These are phyloP conservation scores for Cantharis flavilabris DNA, from an alignment of 2,888 invertebrate genomes.

Conservation along the genomic window DNA sequence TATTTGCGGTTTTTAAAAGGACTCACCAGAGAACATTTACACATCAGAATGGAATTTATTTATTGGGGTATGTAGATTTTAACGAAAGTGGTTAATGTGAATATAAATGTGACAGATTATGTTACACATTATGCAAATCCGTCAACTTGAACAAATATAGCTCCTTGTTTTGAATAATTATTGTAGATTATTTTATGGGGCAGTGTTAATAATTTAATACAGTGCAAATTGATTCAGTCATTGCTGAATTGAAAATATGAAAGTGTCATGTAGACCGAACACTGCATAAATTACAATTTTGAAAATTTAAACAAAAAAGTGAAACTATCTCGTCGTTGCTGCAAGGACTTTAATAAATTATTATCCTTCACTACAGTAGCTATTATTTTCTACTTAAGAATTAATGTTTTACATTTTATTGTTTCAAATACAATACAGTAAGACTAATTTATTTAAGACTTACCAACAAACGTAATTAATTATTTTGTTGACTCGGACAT, in stretches of 20 bases:
- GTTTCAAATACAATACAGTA: background rate
- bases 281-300: too few relatives aligned
- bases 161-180: background rate
- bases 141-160: background rate
- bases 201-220: background rate
- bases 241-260: background rate
- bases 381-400: too few relatives aligned
- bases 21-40: background rate
- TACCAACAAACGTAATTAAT: background rate
- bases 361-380: too few relatives aligned
- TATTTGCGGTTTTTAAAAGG: background rate
- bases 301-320: too few relatives aligned
- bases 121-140: background rate
- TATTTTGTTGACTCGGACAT: background rate
- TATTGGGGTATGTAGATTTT: background rate
- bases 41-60: background rate
- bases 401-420: background rate
- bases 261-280: too few relatives aligned
- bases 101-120: background rate
- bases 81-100: background rate
- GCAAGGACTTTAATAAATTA: too few relatives aligned
- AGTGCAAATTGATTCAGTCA: background rate
- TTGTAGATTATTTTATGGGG: background rate
- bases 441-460: background rate
- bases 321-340: too few relatives aligned